phyloP scores from a whole-genome alignment of 2,888 invertebrate genomes.

The Ligdia adustata region DNA sequence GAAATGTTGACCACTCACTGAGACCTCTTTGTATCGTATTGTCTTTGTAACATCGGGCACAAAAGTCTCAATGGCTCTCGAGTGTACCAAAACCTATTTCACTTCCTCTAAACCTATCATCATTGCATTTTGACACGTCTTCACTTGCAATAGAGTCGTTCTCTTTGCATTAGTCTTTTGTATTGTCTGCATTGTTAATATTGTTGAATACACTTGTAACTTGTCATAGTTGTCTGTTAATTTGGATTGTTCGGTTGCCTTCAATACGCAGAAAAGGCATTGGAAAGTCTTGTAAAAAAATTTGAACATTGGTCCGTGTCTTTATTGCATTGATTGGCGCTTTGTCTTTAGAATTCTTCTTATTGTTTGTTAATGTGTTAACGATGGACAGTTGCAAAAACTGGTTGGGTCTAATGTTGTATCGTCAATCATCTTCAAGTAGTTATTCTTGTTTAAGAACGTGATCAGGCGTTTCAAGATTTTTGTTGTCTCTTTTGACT shows the following conservation, averaged over 20 bases:
- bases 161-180: constrained; percentile 5
- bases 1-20: constrained; percentile 74
- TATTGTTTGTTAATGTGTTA: constrained; percentile 40
- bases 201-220: constrained; percentile 72
- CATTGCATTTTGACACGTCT: constrained; percentile 42
- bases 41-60: constrained; percentile 69
- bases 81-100: constrained; percentile 42
- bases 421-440: constrained; percentile 21
- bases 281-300: constrained; percentile 57
- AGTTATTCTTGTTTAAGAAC: constrained; percentile 11
- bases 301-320: constrained; percentile 47
- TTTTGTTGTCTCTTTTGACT: not conserved
- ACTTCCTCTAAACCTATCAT: constrained; percentile 17
- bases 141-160: constrained; percentile 33
- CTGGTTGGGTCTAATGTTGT: constrained; percentile 16
- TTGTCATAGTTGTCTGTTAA: constrained; percentile 81
- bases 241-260: constrained; percentile 68
- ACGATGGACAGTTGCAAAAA: constrained; percentile 27
- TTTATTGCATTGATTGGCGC: constrained; percentile 60
- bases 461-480: constrained; percentile 6
- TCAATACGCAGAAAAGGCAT: constrained; percentile 65
- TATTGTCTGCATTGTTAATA: constrained; percentile 32
- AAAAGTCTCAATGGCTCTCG: constrained; percentile 67
- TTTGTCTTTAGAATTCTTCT: constrained; percentile 51
- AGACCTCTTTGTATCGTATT: constrained; percentile 72